These are phyloP conservation scores for Sarcophaga caerulescens DNA, from an alignment of 2,888 invertebrate genomes.

Conservation along the genomic window DNA sequence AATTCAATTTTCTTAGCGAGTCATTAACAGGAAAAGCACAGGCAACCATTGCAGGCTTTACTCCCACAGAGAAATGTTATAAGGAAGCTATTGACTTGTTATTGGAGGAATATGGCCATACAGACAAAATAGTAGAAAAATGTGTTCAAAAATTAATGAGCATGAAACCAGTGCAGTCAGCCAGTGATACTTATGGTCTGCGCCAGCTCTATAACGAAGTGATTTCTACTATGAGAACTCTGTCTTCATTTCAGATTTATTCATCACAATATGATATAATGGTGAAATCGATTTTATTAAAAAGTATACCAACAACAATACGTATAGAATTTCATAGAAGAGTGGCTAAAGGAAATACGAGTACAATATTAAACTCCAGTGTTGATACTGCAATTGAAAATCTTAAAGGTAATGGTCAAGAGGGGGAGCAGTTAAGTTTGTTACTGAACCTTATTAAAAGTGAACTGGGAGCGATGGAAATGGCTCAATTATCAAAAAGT, in stretches of 20 bases:
- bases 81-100: conserved; percentile 56
- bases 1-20: conserved; percentile 18
- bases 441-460: conserved; percentile 47
- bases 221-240: background rate
- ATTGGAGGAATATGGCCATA: conserved; percentile 53
- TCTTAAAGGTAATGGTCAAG: conserved; percentile 4
- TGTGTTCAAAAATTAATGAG: conserved; percentile 47
- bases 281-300: conserved; percentile 55
- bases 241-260: conserved; percentile 50
- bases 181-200: conserved; percentile 27
- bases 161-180: conserved; percentile 35
- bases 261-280: conserved; percentile 58
- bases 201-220: conserved; percentile 55
- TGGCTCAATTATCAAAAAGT: conserved; percentile 51
- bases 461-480: conserved; percentile 58
- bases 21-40: conserved; percentile 48
- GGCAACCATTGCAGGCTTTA: conserved; percentile 50
- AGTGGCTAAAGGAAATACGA: background rate
- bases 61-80: conserved; percentile 58
- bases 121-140: conserved; percentile 58
- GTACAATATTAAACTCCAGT: too few relatives aligned
- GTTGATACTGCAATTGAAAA: background rate
- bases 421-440: conserved; percentile 34
- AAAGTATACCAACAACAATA: conserved; percentile 46
- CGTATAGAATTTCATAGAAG: conserved; percentile 29